Base-by-base conservation (phyloP, 2,113 vertebrate genomes). In the Boleophthalmus pectinirostris region DNA sequence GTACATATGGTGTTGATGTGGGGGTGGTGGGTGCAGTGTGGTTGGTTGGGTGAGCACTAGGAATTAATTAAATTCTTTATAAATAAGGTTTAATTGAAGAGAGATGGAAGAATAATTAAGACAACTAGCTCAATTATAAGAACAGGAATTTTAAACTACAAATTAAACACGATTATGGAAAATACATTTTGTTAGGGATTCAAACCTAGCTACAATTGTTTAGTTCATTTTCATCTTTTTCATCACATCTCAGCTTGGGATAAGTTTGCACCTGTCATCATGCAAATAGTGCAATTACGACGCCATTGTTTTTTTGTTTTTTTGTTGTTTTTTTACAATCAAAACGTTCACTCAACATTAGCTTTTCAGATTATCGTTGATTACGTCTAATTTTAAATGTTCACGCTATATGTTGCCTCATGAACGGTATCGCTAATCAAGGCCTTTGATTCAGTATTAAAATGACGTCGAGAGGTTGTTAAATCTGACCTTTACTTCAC, bases 401-500 rank as follows among this genome's bases (percentile, higher is more conserved):
- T 80, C 3, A 57, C 16, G 25, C 45, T 58, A 23, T 57, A 61
- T 69, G 16, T 35, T 24, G 21, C 38, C 23, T 58, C 60, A 49
- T 16, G 66, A 29, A 46, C 35, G 33, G 25, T 20, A 65, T 46
- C 33, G 60, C 54, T 23, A 79, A 82, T 79, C 79, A 76, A 63
- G 43, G 71, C 9, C 49, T 46, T 66, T 47, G 13, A 47, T 7
- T 72, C 29, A 69, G 66, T 35, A 79, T 85, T 66, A 38, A 57
- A 56, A 61, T 66, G 35, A 61, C 33, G 54, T 72, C 49, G 45
- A 57, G 35, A 70, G 77, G 68, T 64, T 72, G 46, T 76, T 76
- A 74, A 29, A 77, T 74, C 63, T 85, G 81, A 85, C 77, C 75
- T 81, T 82, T 86, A 75, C 16, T 1, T 18, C 15, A 49, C 69